Evolutionary conservation across 1,140 invertebrate genomes (phyloP).

Genomic region (Tribolium madens): DNA sequence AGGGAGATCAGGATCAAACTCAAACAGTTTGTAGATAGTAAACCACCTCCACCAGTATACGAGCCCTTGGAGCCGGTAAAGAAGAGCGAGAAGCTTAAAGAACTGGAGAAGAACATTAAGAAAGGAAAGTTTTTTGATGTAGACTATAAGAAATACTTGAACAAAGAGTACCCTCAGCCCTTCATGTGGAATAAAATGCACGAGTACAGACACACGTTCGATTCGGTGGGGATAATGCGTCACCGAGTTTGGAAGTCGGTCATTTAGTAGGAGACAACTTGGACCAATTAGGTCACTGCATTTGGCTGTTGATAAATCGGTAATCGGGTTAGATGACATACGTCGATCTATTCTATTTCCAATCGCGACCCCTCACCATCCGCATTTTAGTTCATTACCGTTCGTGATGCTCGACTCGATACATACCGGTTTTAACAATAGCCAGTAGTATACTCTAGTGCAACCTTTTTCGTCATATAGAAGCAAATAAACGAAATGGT

Average conservation of each 20-base stretch:
- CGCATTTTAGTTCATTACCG: slow-evolving; percentile 56
- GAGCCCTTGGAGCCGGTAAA: slow-evolving; percentile 61
- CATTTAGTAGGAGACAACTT: slow-evolving; percentile 53
- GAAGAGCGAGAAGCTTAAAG: slow-evolving; percentile 62
- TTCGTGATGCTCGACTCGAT: slow-evolving; percentile 46
- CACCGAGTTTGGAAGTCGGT: slow-evolving; percentile 63
- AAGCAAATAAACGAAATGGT: slow-evolving; percentile 54
- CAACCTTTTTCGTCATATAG: slow-evolving; percentile 36
- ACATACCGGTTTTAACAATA: slow-evolving; percentile 42
- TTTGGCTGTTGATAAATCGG: slow-evolving; percentile 53
- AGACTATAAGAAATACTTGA: slow-evolving; percentile 62
- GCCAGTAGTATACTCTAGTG: slow-evolving; percentile 35
- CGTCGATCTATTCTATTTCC: slow-evolving; percentile 52
- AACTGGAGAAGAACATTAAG: slow-evolving; percentile 61
- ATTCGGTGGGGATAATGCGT: slow-evolving; percentile 63
- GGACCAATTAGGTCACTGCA: slow-evolving; percentile 55
- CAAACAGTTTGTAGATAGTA: slow-evolving; percentile 54
- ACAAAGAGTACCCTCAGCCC: slow-evolving; percentile 51
- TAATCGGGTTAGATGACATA: slow-evolving; percentile 52
- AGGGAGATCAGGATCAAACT: slow-evolving; percentile 58
- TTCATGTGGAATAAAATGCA: slow-evolving; percentile 61
- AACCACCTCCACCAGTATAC: slow-evolving; percentile 56
- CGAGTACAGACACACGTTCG: slow-evolving; percentile 60
- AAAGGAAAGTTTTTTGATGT: slow-evolving; percentile 62
- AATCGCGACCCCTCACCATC: slow-evolving; percentile 47